Base-by-base conservation (phyloP, 2,113 vertebrate species). In the Nycticorax nycticorax region DNA sequence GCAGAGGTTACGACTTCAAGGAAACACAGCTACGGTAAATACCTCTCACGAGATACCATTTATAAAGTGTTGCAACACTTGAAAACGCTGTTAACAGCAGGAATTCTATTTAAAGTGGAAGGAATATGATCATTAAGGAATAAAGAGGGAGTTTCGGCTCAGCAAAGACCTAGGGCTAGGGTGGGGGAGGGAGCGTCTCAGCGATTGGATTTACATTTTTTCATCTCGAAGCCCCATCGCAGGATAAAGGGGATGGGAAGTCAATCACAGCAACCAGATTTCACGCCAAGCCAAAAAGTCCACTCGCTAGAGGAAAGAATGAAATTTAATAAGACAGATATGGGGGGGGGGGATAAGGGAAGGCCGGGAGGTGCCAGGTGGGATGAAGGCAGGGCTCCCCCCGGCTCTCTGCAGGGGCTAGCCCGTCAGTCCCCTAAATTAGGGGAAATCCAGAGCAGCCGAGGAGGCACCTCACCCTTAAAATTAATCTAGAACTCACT, bases 121-220 rank as follows among this genome's bases (percentile, higher is more conserved):
- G 81, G 81, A 89, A 86, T 77, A 81, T 10, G 76, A 95, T 72
- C 90, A 28, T 67, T 67, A 86, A 85, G 86, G 86, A 85, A 72
- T 77, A 77, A 89, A 89, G 66, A 62, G 32, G 64, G 93, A 82
- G 90, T 62, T 89, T 76, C 4, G 3, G 66, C 53, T 67, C 41
- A 4, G 76, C 47, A 24, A 72, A 82, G 89, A 60, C 89, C 85
- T 37, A 56, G 53, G 75, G 89, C 63, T 45, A 62, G 59, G 80
- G 80, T 27, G 89, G 80, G 48, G 63, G 85, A 72, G 57, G 80
- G 27, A 63, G 83, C 5, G 9, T 37, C 88, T 11, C 26, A 1
- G 63, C 3, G 1, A 22, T 1, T 9, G 16, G 52, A 22, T 80
- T 85, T 47, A 35, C 28, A 28, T 39, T 47, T 74, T 63, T 59